A percentile compares a stretch with the other conserved stretches of the same genome.
These are phyloP conservation scores for Zootermopsis nevadensis DNA, from an alignment of 2,888 invertebrate species.

Conservation along the genomic window DNA sequence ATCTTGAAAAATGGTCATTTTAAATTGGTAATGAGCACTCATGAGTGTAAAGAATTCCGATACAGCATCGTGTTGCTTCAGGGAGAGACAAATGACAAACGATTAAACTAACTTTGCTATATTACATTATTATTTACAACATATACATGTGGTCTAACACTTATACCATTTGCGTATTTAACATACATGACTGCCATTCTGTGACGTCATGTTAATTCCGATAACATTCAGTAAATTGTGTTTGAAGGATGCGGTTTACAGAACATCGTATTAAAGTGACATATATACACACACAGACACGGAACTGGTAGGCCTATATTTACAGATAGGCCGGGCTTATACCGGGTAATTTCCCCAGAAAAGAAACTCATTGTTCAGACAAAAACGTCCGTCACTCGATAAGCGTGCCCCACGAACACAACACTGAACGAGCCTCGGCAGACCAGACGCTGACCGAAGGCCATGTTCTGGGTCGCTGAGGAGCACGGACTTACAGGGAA, in stretches of 20 bases:
- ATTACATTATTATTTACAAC: slow-evolving; percentile 28
- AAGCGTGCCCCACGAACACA: too few relatives aligned
- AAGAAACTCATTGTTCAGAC: too few relatives aligned
- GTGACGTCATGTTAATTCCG: too few relatives aligned
- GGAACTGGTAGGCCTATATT: background rate
- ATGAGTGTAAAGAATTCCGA: too few relatives aligned
- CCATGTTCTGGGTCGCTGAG: too few relatives aligned
- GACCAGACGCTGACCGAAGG: too few relatives aligned
- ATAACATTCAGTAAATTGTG: background rate
- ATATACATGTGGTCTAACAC: background rate
- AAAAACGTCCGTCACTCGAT: too few relatives aligned
- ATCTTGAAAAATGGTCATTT: too few relatives aligned
- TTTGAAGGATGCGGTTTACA: background rate
- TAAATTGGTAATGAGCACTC: too few relatives aligned
- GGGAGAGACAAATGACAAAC: background rate
- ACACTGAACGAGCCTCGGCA: too few relatives aligned
- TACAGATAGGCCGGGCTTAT: background rate
- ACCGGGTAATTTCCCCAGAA: background rate
- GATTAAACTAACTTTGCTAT: background rate
- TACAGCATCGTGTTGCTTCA: too few relatives aligned
- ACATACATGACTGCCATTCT: background rate
- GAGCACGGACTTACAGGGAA: too few relatives aligned
- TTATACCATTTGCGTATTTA: background rate
- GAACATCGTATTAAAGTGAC: background rate
- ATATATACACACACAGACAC: background rate